Evolutionary conservation across 1,140 invertebrate genomes (phyloP).

Genomic region (Metaphire vulgaris): DNA sequence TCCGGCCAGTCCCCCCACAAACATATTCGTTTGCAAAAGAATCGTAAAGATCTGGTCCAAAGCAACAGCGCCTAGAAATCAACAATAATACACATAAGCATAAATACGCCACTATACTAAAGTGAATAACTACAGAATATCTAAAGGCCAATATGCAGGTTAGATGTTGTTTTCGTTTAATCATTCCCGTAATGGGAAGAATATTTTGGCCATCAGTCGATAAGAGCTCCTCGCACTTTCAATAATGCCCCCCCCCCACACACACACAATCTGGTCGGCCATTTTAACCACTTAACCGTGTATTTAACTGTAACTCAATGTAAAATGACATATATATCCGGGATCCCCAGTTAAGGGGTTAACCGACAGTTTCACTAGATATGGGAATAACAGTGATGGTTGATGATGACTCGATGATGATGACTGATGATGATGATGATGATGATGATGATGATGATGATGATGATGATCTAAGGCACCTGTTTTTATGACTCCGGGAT

Average conservation of each 20-base stretch:
- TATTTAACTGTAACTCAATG: too few species aligned
- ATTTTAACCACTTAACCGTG: too few species aligned
- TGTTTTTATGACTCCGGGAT: neutral
- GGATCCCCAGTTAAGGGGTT: too few species aligned
- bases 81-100: neutral
- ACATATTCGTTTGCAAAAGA: conserved; percentile 41
- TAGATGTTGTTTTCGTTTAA: conserved; percentile 31
- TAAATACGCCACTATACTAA: neutral
- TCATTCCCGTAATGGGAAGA: neutral
- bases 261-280: too few species aligned
- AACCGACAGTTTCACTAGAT: neutral
- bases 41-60: conserved; percentile 39
- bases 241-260: neutral
- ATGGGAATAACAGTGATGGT: neutral
- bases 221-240: neutral
- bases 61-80: conserved; percentile 34
- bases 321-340: too few species aligned
- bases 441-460: neutral
- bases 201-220: neutral
- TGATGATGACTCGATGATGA: neutral
- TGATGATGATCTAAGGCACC: neutral
- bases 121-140: neutral
- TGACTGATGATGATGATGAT: neutral
- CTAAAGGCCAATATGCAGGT: too few species aligned
- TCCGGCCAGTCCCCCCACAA: conserved; percentile 41